Evolutionary conservation across 1,140 invertebrate genomes (phyloP).

Genomic region (Drosophila pachea): DNA sequence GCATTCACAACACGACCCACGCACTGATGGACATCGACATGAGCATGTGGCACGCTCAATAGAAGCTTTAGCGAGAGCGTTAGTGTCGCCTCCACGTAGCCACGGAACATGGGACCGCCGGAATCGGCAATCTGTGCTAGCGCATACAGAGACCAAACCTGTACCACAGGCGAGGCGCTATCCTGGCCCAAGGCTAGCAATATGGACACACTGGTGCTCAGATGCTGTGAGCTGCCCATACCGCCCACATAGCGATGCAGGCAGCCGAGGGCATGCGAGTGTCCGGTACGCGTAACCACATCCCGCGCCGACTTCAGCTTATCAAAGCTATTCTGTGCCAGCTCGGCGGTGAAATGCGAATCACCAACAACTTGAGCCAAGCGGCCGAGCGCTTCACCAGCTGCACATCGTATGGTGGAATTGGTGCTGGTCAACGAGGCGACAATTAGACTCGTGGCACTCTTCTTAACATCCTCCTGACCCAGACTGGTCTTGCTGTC

Average conservation of each 20-base stretch:
- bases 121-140: conserved; percentile 97
- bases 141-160: conserved; percentile 98
- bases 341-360: conserved; percentile 92
- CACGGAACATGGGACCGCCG: conserved; percentile 98
- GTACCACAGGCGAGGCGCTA: conserved; percentile 79
- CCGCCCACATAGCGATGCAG: conserved; percentile 94
- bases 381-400: conserved; percentile 92
- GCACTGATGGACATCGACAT: conserved; percentile 95
- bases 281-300: conserved; percentile 92
- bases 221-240: conserved; percentile 94
- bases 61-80: conserved; percentile 93
- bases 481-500: conserved; percentile 92
- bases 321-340: conserved; percentile 95
- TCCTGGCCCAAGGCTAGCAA: conserved; percentile 96
- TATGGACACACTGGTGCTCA: conserved; percentile 96
- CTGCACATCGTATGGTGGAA: conserved; percentile 91
- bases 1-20: conserved; percentile 96
- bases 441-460: conserved; percentile 89
- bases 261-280: conserved; percentile 95
- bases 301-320: conserved; percentile 92
- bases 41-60: conserved; percentile 91
- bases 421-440: conserved; percentile 90
- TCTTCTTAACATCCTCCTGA: conserved; percentile 93
- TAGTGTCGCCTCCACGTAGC: conserved; percentile 96
- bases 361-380: conserved; percentile 93